Conservation (phyloP, 2,888 invertebrate genomes). For the Platerodrilus igneus region DNA sequence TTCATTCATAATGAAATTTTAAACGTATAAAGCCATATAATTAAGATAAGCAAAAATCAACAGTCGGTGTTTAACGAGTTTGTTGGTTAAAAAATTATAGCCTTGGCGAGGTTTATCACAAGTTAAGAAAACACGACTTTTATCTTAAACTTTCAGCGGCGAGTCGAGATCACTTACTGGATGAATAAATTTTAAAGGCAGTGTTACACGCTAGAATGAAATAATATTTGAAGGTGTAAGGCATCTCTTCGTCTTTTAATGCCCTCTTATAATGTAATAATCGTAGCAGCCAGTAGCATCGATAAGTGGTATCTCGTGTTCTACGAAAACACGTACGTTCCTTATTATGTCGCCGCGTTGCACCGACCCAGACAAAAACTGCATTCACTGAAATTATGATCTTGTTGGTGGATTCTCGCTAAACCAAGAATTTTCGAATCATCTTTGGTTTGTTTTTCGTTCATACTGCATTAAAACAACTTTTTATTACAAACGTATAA, state of each 20-base stretch:
- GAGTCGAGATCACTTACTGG: conserved; percentile 43
- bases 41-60: no score
- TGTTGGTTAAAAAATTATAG: conserved; percentile 35
- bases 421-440: conserved; percentile 29
- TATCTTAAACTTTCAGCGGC: conserved; percentile 43
- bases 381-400: conserved; percentile 29
- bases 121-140: conserved; percentile 42
- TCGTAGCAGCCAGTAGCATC: conserved; percentile 38
- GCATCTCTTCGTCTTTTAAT: conserved; percentile 26
- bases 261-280: conserved; percentile 35
- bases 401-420: conserved; percentile 30
- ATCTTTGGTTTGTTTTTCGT: conserved; percentile 27
- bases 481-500: no score
- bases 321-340: conserved; percentile 41
- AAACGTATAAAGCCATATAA: no score
- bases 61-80: no score
- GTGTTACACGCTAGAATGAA: conserved; percentile 24
- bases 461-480: no score
- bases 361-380: conserved; percentile 33
- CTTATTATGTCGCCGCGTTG: no score
- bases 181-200: conserved; percentile 39
- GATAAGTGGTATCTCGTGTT: conserved; percentile 45
- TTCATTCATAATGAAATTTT: no score
- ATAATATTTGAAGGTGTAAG: conserved; percentile 26
- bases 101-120: conserved; percentile 34